Base-by-base conservation (phyloP, 2,797 vertebrate genomes). In the Microcaecilia unicolor region DNA sequence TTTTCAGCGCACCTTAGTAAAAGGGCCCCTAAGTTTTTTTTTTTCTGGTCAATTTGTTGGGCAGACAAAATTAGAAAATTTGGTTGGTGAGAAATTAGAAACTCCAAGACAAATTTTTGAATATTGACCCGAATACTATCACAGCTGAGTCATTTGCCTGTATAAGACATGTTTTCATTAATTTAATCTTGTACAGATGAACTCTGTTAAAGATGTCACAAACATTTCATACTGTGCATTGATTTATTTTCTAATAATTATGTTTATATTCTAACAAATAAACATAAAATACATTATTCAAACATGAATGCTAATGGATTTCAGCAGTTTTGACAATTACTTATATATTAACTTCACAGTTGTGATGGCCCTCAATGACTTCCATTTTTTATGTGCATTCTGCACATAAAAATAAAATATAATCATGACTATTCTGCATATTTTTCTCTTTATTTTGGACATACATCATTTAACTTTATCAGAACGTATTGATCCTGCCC, bases 231-330 rank as follows among this genome's bases (percentile, higher is more conserved):
- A 23, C 48, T 43, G 36, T 10, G 42, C 47, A 39, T 48, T 58
- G 58, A 61, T 68, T 59, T 21, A 26, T 48, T 33, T 37, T 14
- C 48, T 16, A 32, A 35, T 60, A 55, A 65, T 62, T 65, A 21
- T 45, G 56, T 67, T 70, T 72, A 58, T 66, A 55, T 61, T 63
- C 44, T 44, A 64, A 61, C 44, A 61, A 66, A 51, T 23, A 64
- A 18, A 46, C 15, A 44, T 48, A 34, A 55, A 60, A 53, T 61
- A 40, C 43, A 52, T 61, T 57, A 57, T 67, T 59, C 19, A 6
- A 32, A 61, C 59, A 55, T 42, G 48, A 64, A 26, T 14, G 25
- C 37, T 61, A 65, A 68, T 64, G 51, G 42, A 32, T 53, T 64
- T 60, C 55, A 55, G 40, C 23, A 20, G 22, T 61, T 61, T 54